Conservation (phyloP, 2,888 invertebrate species). For the Mystacides longicornis region DNA sequence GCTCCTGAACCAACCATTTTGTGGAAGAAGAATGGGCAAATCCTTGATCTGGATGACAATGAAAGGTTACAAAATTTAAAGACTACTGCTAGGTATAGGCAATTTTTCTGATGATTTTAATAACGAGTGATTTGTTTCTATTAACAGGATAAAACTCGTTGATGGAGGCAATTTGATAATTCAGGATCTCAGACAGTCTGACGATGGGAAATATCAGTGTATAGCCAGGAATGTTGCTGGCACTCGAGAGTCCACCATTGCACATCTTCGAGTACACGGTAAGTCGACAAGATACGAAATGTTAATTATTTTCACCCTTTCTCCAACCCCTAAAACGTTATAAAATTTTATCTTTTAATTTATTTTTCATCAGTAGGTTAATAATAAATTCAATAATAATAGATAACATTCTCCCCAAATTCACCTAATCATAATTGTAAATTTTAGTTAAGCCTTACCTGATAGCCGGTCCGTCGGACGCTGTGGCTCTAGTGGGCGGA, state of each 20-base stretch:
- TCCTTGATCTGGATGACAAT: constrained; percentile 58
- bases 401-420: neutral
- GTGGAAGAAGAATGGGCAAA: constrained; percentile 84
- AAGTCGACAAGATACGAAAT: no score
- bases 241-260: constrained; percentile 64
- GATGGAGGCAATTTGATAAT: constrained; percentile 78
- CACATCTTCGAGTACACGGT: constrained; percentile 72
- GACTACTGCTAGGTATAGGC: neutral
- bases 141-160: constrained; percentile 65
- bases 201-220: constrained; percentile 77
- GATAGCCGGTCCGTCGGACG: constrained; percentile 74
- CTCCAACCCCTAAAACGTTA: no score
- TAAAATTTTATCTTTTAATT: neutral
- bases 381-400: neutral
- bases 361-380: neutral
- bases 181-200: constrained; percentile 67
- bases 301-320: neutral
- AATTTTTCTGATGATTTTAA: neutral
- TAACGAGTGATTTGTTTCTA: constrained; percentile 24
- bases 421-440: neutral
- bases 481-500: constrained; percentile 67
- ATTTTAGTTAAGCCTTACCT: constrained; percentile 74
- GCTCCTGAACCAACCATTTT: constrained; percentile 82
- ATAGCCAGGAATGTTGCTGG: constrained; percentile 77
- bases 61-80: constrained; percentile 45